Percentiles rank a stretch among this genome's conserved stretches.
phyloP scores from a whole-genome alignment of 2,888 invertebrate species.

The Oscheius sp. region DNA sequence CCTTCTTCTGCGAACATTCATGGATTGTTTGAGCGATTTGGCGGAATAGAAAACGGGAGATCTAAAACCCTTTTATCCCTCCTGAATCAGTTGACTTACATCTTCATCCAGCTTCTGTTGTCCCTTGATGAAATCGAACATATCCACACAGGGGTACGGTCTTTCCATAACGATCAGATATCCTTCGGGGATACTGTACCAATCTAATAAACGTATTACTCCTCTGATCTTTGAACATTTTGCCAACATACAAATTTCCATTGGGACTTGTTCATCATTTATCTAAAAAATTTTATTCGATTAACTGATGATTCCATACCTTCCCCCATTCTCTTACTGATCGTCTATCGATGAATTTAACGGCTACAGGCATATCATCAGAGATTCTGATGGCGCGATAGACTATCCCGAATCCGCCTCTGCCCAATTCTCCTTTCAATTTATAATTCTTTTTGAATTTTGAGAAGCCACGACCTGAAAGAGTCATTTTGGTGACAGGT shows the following conservation, averaged over 20 bases:
- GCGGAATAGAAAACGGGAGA: slow-evolving; percentile 63
- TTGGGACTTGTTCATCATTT: slow-evolving; percentile 66
- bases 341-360: slow-evolving; percentile 67
- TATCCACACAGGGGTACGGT: slow-evolving; percentile 64
- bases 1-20: slow-evolving; percentile 57
- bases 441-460: slow-evolving; percentile 67
- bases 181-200: slow-evolving; percentile 68
- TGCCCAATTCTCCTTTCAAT: slow-evolving; percentile 62
- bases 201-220: slow-evolving; percentile 64
- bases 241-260: slow-evolving; percentile 67
- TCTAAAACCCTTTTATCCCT: slow-evolving; percentile 44
- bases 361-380: slow-evolving; percentile 66
- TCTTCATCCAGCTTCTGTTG: slow-evolving; percentile 60
- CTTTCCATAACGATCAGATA: slow-evolving; percentile 69
- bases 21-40: slow-evolving; percentile 63
- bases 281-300: slow-evolving; percentile 41
- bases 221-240: slow-evolving; percentile 58
- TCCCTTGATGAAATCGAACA: slow-evolving; percentile 66
- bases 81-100: slow-evolving; percentile 29
- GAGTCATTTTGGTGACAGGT: background rate
- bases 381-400: slow-evolving; percentile 55
- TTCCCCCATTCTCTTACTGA: slow-evolving; percentile 64
- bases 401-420: slow-evolving; percentile 58
- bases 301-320: slow-evolving; percentile 20
- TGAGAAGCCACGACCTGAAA: slow-evolving; percentile 60